Evolutionary conservation across 2,113 vertebrate genomes (phyloP).

Genomic region (Gorsachius goisagi): DNA sequence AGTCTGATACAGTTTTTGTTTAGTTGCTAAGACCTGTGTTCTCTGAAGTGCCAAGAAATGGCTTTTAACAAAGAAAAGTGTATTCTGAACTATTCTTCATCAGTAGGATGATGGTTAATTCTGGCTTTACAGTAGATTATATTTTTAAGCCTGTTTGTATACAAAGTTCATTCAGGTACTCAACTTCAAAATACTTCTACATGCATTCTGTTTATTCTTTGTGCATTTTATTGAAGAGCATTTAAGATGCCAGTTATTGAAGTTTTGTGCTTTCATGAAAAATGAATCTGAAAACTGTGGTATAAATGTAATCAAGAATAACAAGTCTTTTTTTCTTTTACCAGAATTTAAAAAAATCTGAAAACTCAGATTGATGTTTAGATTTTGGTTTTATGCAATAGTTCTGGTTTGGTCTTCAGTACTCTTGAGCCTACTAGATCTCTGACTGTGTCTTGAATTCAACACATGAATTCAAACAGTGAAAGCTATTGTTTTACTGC

Average conservation of each 20-base stretch:
- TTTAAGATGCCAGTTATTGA: background rate
- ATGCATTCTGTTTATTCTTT: background rate
- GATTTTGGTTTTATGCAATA: background rate
- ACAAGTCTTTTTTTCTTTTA: background rate
- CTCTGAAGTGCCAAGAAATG: background rate
- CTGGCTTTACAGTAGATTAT: background rate
- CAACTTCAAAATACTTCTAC: background rate
- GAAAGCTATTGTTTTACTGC: constrained; percentile 59
- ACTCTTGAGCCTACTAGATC: background rate
- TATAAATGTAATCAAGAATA: background rate
- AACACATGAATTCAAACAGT: constrained; percentile 14
- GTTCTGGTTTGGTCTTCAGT: constrained; percentile 12
- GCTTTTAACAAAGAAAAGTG: background rate
- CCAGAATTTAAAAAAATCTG: background rate
- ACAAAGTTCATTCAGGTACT: background rate
- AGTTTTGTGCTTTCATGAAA: background rate
- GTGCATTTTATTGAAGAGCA: background rate
- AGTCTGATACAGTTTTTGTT: background rate
- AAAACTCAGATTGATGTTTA: background rate
- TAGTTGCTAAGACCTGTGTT: background rate
- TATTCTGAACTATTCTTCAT: background rate
- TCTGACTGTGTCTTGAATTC: constrained; percentile 19
- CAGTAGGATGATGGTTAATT: background rate
- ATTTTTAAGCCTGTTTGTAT: background rate
- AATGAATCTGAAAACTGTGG: background rate